These are phyloP conservation scores for Argyrosomus regius DNA, from an alignment of 2,797 vertebrate species.

Conservation along the genomic window DNA sequence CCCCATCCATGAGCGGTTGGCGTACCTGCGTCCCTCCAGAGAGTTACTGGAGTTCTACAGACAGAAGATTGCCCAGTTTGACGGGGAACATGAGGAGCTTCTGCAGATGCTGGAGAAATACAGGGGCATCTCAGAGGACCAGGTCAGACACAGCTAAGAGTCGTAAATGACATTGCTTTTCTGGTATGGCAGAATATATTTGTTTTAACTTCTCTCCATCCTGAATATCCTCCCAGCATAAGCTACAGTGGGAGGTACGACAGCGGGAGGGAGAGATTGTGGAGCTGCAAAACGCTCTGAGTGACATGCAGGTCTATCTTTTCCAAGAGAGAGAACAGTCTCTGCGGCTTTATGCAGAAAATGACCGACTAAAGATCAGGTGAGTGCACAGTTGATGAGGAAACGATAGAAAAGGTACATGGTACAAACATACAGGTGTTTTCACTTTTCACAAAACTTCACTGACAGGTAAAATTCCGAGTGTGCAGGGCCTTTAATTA, in stretches of 20 bases:
- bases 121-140: slow-evolving; percentile 87
- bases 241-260: slow-evolving; percentile 90
- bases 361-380: slow-evolving; percentile 97
- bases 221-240: slow-evolving; percentile 84
- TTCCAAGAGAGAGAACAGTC: slow-evolving; percentile 96
- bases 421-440: not conserved
- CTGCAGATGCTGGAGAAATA: slow-evolving; percentile 91
- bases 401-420: not conserved
- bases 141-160: slow-evolving; percentile 79
- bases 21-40: slow-evolving; percentile 89
- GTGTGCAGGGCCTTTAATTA: not conserved
- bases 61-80: slow-evolving; percentile 92
- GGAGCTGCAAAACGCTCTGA: slow-evolving; percentile 93
- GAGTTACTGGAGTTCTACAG: slow-evolving; percentile 95
- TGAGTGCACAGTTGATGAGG: slow-evolving; percentile 59
- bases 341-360: slow-evolving; percentile 93
- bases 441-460: not conserved
- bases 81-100: slow-evolving; percentile 91
- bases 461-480: not conserved
- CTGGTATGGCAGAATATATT: not conserved
- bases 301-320: slow-evolving; percentile 96
- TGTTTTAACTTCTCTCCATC: not conserved
- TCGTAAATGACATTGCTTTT: not conserved
- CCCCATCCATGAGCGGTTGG: slow-evolving; percentile 89
- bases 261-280: slow-evolving; percentile 92